Percentiles rank a stretch among this genome's conserved stretches.
Evolutionary conservation across 2,888 invertebrate species (phyloP).

Genomic region (Amorpha juglandis): DNA sequence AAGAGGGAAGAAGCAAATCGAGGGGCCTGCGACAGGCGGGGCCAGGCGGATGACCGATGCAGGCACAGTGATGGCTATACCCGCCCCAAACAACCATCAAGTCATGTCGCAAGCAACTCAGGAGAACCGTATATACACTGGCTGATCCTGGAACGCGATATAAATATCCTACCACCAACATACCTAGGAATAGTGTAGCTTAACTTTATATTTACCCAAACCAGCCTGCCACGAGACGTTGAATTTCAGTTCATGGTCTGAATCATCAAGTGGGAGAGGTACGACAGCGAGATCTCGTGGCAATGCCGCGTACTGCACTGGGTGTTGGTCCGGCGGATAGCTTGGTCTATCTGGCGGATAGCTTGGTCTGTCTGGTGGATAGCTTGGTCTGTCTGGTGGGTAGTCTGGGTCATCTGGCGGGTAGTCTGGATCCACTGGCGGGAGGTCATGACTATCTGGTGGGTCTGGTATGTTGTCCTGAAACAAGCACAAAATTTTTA

Average conservation of each 20-base stretch:
- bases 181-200: too few species aligned
- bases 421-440: neutral
- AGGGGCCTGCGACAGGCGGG: too few species aligned
- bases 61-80: too few species aligned
- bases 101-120: too few species aligned
- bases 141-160: too few species aligned
- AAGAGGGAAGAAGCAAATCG: too few species aligned
- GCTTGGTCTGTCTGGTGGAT: neutral
- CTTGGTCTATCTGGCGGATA: neutral
- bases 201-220: slow-evolving; percentile 55
- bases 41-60: too few species aligned
- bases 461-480: slow-evolving; percentile 50
- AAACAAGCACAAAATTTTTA: slow-evolving; percentile 35
- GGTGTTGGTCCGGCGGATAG: slow-evolving; percentile 34
- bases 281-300: slow-evolving; percentile 55
- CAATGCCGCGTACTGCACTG: slow-evolving; percentile 59
- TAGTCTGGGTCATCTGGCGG: neutral
- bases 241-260: slow-evolving; percentile 69
- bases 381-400: neutral
- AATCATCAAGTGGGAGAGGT: slow-evolving; percentile 56
- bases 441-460: slow-evolving; percentile 35
- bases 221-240: slow-evolving; percentile 71
- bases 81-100: too few species aligned
- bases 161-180: too few species aligned
- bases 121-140: too few species aligned